These are phyloP conservation scores for Tretioscincus oriximinensis DNA, from an alignment of 2,113 vertebrate species.

Conservation along the genomic window DNA sequence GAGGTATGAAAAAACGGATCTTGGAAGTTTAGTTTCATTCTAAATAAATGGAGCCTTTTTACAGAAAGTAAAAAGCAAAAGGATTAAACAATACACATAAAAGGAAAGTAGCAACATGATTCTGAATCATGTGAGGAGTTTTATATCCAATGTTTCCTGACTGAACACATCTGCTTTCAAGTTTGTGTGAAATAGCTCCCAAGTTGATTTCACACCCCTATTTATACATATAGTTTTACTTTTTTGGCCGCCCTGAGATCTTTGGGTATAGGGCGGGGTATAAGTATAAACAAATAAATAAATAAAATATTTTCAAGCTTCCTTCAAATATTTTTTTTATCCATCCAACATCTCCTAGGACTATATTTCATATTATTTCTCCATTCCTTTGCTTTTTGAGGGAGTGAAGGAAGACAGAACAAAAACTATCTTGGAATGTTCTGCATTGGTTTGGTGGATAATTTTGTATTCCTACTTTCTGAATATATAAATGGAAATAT, in stretches of 20 bases:
- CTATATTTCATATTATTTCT: conserved; percentile 16
- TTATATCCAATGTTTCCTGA: conserved; percentile 43
- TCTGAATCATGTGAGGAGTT: conserved; percentile 22
- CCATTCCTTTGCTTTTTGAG: neutral
- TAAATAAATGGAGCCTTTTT: too few species aligned
- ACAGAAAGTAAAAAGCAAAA: neutral
- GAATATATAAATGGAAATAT: neutral
- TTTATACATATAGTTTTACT: too few species aligned
- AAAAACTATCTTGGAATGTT: conserved; percentile 6
- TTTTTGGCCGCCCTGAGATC: too few species aligned
- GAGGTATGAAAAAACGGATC: too few species aligned
- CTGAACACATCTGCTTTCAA: conserved; percentile 37
- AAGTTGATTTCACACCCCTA: conserved; percentile 58
- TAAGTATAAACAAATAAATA: too few species aligned
- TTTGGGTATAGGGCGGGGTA: too few species aligned
- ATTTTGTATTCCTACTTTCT: neutral
- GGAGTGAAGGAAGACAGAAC: neutral
- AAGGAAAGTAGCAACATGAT: neutral
- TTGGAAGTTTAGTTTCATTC: too few species aligned
- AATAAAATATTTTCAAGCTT: conserved; percentile 54
- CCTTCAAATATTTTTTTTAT: conserved; percentile 39
- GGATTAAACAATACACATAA: neutral
- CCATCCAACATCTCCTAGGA: conserved; percentile 22
- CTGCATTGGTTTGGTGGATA: neutral
- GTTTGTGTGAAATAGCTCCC: conserved; percentile 50